Base-by-base conservation (phyloP, 2,797 vertebrate genomes). In the Hipposideros larvatus region DNA sequence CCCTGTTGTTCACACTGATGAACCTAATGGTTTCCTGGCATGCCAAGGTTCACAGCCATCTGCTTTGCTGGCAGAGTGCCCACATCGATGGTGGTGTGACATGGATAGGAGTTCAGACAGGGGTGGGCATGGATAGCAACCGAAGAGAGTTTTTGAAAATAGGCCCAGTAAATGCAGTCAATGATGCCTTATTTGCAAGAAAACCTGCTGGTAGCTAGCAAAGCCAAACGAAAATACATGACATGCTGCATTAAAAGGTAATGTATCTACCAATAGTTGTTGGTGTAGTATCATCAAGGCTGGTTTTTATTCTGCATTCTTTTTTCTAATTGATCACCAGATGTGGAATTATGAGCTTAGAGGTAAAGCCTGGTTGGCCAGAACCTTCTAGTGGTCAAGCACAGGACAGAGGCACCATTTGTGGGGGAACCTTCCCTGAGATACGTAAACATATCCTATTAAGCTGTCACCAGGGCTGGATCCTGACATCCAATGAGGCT, bases 21-120 rank as follows among this genome's bases (percentile, higher is more conserved):
- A 98, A 97, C 92, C 89, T 97, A 98, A 97, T 97, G 95, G 96
- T 95, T 98, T 98, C 96, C 98, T 98, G 98, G 98, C 97, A 97
- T 89, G 94, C 96, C 96, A 96, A 96, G 85, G 95, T 92, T 97
- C 97, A 92, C 93, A 85, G 92, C 98, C 98, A 98, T 98, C 98
- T 99, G 98, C 97, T 96, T 73, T 80, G 90, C 94, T 98, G 98
- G 98, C 98, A 96, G 9, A 5, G 4, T 94, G 98, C 98, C 98
- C 97, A 94, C 66, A 92, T 84, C 55, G 8, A 97, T 98, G 97
- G 97, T 98, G 95, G 79, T 53, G 31, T 91, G 98, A 96, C 98
- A 95, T 92, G 92, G 37, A 37, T 37, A 37, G 37, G 37, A 37
- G 37, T 97, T 96, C 94, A 97, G 87, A 98, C 22, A 22, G 75